Conservation (phyloP, 2,797 vertebrate genomes). For the Anomalospiza imberbis region DNA sequence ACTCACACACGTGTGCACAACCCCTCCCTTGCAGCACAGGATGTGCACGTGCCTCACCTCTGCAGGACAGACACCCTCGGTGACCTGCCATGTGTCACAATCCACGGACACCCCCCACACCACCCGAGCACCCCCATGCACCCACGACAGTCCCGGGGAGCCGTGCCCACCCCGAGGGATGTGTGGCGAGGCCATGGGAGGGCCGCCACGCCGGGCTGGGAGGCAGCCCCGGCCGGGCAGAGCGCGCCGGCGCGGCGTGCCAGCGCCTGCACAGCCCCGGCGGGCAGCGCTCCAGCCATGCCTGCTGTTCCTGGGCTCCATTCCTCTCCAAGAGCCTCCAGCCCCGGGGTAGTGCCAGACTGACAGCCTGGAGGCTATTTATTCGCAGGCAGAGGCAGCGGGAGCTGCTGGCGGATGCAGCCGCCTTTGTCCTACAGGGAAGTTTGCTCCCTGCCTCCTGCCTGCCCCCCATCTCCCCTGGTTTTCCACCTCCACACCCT, state of each 20-base stretch:
- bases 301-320: slow-evolving; percentile 55
- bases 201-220: neutral
- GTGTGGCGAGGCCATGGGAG: rapidly evolving
- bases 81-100: rapidly evolving
- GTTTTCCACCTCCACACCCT: neutral
- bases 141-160: rapidly evolving
- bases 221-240: neutral
- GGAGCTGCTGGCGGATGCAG: slow-evolving; percentile 49
- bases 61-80: neutral
- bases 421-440: slow-evolving; percentile 45
- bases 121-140: rapidly evolving
- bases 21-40: rapidly evolving
- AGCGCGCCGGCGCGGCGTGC: neutral
- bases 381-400: slow-evolving; percentile 59
- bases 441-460: neutral
- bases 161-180: neutral
- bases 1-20: neutral
- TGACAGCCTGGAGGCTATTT: slow-evolving; percentile 64
- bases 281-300: slow-evolving; percentile 53
- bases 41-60: rapidly evolving
- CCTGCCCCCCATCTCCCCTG: neutral
- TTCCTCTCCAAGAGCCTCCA: slow-evolving; percentile 40
- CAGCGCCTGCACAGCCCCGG: slow-evolving; percentile 37
- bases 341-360: slow-evolving; percentile 59
- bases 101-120: rapidly evolving